Conservation (phyloP, 2,113 vertebrate genomes). For the Mormoops blainvillei region DNA sequence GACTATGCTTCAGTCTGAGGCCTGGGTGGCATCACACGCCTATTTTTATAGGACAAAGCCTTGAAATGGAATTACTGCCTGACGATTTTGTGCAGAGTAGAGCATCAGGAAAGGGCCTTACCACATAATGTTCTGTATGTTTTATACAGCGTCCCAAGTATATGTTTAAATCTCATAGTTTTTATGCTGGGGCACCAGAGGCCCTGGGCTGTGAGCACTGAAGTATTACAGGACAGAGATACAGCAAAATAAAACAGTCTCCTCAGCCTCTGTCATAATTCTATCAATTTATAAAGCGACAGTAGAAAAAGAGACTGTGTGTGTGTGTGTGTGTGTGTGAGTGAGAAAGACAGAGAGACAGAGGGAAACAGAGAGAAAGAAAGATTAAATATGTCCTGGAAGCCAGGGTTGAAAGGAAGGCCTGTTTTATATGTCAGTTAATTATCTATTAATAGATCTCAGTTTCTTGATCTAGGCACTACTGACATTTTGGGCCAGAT, state of each 20-base stretch:
- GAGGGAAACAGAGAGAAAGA: neutral
- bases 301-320: neutral
- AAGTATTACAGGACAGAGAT: neutral
- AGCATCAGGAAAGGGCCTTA: conserved; percentile 44
- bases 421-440: neutral
- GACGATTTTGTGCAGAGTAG: conserved; percentile 50
- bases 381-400: neutral
- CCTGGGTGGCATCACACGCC: neutral
- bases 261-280: neutral
- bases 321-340: neutral
- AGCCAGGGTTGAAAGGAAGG: neutral
- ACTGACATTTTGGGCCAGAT: neutral
- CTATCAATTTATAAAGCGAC: neutral
- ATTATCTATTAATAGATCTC: neutral
- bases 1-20: conserved; percentile 31
- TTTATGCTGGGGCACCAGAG: conserved; percentile 2
- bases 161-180: conserved; percentile 60
- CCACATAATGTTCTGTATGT: conserved; percentile 46
- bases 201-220: conserved; percentile 15
- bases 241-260: neutral
- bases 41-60: conserved; percentile 48
- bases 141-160: conserved; percentile 55
- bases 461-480: neutral
- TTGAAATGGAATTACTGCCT: conserved; percentile 53
- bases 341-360: no score